phyloP scores from a whole-genome alignment of 2,113 vertebrate species.

The Cyprinodon tularosa region DNA sequence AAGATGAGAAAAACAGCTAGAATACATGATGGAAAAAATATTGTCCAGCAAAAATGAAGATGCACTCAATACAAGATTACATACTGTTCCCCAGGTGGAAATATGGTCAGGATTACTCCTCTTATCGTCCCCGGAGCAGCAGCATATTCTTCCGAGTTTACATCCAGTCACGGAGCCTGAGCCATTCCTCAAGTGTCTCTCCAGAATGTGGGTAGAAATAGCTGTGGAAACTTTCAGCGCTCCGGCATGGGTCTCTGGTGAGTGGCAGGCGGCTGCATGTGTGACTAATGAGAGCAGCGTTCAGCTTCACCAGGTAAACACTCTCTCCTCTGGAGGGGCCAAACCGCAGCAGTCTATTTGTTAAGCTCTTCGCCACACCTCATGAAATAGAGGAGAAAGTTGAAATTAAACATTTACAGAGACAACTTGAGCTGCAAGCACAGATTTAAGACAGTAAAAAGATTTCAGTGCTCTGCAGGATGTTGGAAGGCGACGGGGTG shows the following conservation, averaged over 20 bases:
- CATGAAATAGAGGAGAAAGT: slow-evolving; percentile 40
- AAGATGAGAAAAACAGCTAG: not conserved
- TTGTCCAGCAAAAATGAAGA: slow-evolving; percentile 9
- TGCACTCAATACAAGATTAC: slow-evolving; percentile 25
- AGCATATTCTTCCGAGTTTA: slow-evolving; percentile 54
- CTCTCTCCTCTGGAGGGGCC: slow-evolving; percentile 59
- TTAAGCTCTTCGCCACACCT: slow-evolving; percentile 45
- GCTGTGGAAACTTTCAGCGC: slow-evolving; percentile 52
- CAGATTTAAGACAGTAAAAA: slow-evolving; percentile 63
- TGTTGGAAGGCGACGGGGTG: slow-evolving; percentile 20
- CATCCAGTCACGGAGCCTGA: slow-evolving; percentile 58
- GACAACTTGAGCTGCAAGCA: slow-evolving; percentile 55
- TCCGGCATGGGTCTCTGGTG: slow-evolving; percentile 57
- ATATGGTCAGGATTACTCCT: slow-evolving; percentile 34
- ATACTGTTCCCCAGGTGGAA: slow-evolving; percentile 35
- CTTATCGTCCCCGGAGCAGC: slow-evolving; percentile 44
- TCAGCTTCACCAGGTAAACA: slow-evolving; percentile 69
- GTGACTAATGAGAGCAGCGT: slow-evolving; percentile 74
- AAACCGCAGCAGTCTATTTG: slow-evolving; percentile 57
- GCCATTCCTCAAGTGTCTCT: slow-evolving; percentile 59
- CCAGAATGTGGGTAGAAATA: slow-evolving; percentile 34
- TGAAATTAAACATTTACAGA: slow-evolving; percentile 76
- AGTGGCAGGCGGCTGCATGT: slow-evolving; percentile 67
- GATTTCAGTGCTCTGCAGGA: slow-evolving; percentile 46
- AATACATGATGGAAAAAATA: not conserved